Conservation (phyloP, 92 coral and sea anemone genomes). For the Zoanthus gigantus region DNA sequence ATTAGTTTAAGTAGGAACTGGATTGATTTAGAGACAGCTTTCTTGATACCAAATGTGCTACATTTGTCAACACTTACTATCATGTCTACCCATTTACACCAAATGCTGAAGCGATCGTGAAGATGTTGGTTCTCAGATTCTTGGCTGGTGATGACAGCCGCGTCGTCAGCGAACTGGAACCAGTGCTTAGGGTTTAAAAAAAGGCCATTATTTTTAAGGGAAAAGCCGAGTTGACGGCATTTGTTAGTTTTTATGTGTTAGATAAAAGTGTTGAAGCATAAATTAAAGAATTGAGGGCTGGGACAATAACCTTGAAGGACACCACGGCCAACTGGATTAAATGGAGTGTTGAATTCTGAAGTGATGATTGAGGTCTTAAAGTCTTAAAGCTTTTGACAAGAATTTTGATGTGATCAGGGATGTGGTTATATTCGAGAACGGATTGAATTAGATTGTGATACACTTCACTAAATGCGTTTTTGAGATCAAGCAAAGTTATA, state of each 20-base stretch:
- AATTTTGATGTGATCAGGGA: too few species aligned
- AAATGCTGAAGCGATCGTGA: conserved; percentile 22
- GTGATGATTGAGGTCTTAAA: too few species aligned
- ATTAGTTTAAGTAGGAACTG: too few species aligned
- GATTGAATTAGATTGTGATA: too few species aligned
- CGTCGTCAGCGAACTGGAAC: conserved; percentile 68
- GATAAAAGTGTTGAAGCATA: not conserved
- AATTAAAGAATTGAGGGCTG: conserved; percentile 49
- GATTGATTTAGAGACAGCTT: too few species aligned
- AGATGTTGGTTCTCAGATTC: conserved; percentile 56
- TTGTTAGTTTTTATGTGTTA: conserved; percentile 58
- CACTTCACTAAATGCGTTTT: too few species aligned
- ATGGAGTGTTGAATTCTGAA: not conserved
- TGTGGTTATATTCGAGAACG: too few species aligned
- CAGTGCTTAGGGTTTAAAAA: conserved; percentile 53
- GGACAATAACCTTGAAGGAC: conserved; percentile 60
- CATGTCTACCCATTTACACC: too few species aligned
- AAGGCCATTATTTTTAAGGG: conserved; percentile 1
- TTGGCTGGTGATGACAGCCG: conserved; percentile 64
- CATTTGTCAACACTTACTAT: conserved; percentile 50
- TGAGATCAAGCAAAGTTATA: too few species aligned
- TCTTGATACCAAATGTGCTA: not conserved
- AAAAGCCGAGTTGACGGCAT: conserved; percentile 61
- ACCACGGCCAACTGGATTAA: conserved; percentile 50
- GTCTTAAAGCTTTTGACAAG: too few species aligned